Percentiles rank a stretch among this genome's conserved stretches.
Conservation (phyloP, 2,888 invertebrate species). For the Volucella inanis region DNA sequence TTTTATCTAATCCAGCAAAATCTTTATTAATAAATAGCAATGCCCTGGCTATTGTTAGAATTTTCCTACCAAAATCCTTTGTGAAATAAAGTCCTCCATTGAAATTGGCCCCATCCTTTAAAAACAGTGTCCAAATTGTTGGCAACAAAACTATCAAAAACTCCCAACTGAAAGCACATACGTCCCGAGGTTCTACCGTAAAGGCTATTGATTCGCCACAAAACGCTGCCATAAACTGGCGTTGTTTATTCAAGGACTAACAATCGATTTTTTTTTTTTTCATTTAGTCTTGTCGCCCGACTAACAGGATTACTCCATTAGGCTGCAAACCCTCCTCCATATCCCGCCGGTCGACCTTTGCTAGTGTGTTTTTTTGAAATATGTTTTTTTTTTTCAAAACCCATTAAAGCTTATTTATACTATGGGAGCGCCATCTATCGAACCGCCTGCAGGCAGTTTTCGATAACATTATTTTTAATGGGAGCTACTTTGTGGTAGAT, state of each 20-base stretch:
- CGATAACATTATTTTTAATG: constrained; percentile 69
- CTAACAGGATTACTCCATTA: constrained; percentile 71
- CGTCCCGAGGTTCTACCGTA: neutral
- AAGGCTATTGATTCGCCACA: constrained; percentile 10
- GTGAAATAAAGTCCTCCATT: too few relatives aligned
- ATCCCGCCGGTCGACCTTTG: constrained; percentile 4
- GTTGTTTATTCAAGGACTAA: constrained; percentile 33
- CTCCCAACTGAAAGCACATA: neutral
- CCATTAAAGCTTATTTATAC: constrained; percentile 14
- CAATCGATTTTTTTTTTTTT: constrained; percentile 26
- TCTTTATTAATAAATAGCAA: too few relatives aligned
- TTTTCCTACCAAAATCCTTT: too few relatives aligned
- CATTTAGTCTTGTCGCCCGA: constrained; percentile 37
- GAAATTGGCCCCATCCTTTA: too few relatives aligned
- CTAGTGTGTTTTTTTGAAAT: too few relatives aligned
- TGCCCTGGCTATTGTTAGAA: too few relatives aligned
- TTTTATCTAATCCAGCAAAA: too few relatives aligned
- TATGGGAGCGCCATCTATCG: constrained; percentile 31
- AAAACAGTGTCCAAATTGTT: too few relatives aligned
- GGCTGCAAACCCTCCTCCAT: neutral
- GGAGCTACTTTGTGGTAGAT: constrained; percentile 65
- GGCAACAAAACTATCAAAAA: neutral
- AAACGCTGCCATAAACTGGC: constrained; percentile 27
- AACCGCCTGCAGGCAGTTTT: constrained; percentile 44
- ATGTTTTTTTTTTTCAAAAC: neutral